A percentile compares a stretch with the other conserved stretches of the same genome.
These are phyloP conservation scores for Squalus acanthias DNA, from an alignment of 2,797 vertebrate genomes.

Conservation along the genomic window DNA sequence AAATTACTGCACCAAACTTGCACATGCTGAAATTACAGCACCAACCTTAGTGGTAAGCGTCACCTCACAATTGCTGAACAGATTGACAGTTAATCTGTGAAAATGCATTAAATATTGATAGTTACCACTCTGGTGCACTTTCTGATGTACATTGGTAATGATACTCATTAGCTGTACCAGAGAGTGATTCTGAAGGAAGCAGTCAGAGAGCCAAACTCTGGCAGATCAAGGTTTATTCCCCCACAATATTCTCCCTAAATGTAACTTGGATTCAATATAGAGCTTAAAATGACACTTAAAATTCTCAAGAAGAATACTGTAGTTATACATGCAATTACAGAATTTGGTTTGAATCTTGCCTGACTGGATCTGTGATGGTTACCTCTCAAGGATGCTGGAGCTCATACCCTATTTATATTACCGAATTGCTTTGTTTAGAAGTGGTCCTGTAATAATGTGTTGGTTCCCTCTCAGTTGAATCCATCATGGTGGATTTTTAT, in stretches of 20 bases:
- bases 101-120: neutral
- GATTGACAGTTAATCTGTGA: neutral
- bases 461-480: neutral
- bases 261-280: neutral
- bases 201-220: neutral
- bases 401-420: neutral
- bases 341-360: neutral
- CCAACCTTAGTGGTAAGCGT: neutral
- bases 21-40: neutral
- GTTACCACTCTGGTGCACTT: neutral
- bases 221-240: neutral
- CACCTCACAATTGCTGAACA: neutral
- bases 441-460: neutral
- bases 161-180: neutral
- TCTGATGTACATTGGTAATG: neutral
- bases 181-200: neutral
- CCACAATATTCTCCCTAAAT: neutral
- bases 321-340: neutral
- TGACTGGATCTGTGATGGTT: neutral
- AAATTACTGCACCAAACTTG: neutral
- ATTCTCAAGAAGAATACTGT: neutral
- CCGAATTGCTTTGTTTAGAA: neutral
- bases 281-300: neutral
- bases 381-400: neutral
- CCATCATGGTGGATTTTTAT: neutral